Base-by-base conservation (phyloP, 30 jellyfish, hydroid and myxozoan genomes). In the Euphysa ruthae region DNA sequence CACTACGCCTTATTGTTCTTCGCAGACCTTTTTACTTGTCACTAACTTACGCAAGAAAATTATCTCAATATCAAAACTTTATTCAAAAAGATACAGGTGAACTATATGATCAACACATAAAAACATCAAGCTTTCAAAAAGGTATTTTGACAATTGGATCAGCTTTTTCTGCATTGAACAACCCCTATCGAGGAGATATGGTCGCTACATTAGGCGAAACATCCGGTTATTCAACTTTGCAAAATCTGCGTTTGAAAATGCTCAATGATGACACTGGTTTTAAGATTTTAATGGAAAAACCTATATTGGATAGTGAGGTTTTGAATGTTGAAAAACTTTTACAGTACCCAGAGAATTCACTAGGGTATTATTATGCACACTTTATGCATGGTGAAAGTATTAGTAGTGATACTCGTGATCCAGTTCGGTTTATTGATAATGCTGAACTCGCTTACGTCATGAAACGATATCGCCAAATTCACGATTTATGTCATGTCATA, bases 131-230 rank as follows among this genome's bases (percentile, higher is more conserved):
- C 14, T 52, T 83, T 12, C 99, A 91, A 68, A 61, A 62, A 55
- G 26, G 86, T 20, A 66, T 75, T 49, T 78, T 91, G 19, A 79
- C 94, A 6, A 84, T 70, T 43, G 95, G 95, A 1, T 91, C 99
- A 5, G 96, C 95, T 6, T 15, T 91, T 29, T 82, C 80, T 75
- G 93, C 93, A 20, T 31, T 91, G 61, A 61, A 33, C 19, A 62
- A 91, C 13, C 99, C 99, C 22, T 61, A 77, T 20, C 42, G 98
- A 31, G 61, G 93, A 22, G 99, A 91, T 64, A 77, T 81, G 95
- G 84, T 91, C 16, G 95, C 99, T 0, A 60, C 83, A 6, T 82
- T 91, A n/a, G 95, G 95, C n/a, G 99, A 91, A 61, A 78, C 95
- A 46, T 72, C 94, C 6, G 94, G 91, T 13, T 42, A 74, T 35